Evolutionary conservation across 2,888 invertebrate genomes (phyloP).

Genomic region (Drosophila flavopinicola): DNA sequence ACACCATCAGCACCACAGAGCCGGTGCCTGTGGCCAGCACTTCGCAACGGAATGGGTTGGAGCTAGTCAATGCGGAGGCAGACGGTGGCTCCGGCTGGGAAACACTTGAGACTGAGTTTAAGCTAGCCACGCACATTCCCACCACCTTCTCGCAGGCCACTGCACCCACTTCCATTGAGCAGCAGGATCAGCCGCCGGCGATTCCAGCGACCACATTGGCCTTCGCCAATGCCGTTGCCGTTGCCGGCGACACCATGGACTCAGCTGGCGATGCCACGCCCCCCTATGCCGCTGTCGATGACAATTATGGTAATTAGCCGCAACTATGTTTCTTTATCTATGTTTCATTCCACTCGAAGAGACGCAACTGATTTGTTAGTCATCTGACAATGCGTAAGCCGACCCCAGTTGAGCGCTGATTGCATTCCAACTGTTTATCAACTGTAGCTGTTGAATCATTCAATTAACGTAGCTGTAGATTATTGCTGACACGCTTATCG

Average conservation of each 20-base stretch:
- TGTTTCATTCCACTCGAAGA: background rate
- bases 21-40: constrained; percentile 17
- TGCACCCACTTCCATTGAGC: constrained; percentile 78
- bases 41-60: constrained; percentile 35
- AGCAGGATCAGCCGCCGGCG: constrained; percentile 79
- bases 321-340: constrained; percentile 2
- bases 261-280: constrained; percentile 74
- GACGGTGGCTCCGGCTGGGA: constrained; percentile 65
- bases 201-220: constrained; percentile 80
- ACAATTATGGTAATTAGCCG: constrained; percentile 79
- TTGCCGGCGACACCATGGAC: constrained; percentile 61
- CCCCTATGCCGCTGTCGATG: constrained; percentile 81
- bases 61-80: constrained; percentile 58
- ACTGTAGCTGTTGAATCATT: constrained; percentile 10
- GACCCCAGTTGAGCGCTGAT: constrained; percentile 1
- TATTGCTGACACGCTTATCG: constrained; percentile 2
- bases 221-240: constrained; percentile 72
- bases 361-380: background rate
- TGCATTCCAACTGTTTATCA: background rate
- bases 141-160: constrained; percentile 52
- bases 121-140: constrained; percentile 49
- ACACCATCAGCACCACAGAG: constrained; percentile 20
- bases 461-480: background rate
- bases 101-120: constrained; percentile 73
- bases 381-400: background rate